Percentiles rank a stretch among this genome's conserved stretches.
phyloP scores from a whole-genome alignment of 2,888 invertebrate species.

The Spisula solida region DNA sequence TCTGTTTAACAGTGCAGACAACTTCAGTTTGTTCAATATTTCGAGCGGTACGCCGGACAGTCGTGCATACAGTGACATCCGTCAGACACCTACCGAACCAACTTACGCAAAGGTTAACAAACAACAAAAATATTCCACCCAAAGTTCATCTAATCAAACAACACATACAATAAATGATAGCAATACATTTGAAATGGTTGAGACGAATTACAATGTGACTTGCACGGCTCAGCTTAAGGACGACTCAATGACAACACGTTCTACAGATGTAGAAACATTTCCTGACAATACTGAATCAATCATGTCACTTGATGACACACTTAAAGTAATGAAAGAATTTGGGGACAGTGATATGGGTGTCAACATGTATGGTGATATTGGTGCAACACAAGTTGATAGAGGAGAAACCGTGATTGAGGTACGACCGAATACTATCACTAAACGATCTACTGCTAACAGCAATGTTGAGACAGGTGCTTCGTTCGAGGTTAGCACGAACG shows the following conservation, averaged over 20 bases:
- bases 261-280: background rate
- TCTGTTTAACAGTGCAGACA: conserved; percentile 27
- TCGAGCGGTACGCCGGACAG: conserved; percentile 33
- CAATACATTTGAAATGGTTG: conserved; percentile 20
- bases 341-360: conserved; percentile 23
- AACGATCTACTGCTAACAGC: background rate
- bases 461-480: background rate
- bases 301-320: conserved; percentile 51
- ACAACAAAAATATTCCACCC: conserved; percentile 21
- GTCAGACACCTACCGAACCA: background rate
- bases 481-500: background rate
- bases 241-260: background rate
- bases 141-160: background rate
- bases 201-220: conserved; percentile 49
- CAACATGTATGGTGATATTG: too few species aligned
- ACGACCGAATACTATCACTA: conserved; percentile 35
- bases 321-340: conserved; percentile 48
- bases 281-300: conserved; percentile 8
- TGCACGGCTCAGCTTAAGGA: conserved; percentile 57
- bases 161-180: background rate
- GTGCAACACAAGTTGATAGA: conserved; percentile 48
- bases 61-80: conserved; percentile 15
- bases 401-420: conserved; percentile 49
- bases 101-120: conserved; percentile 61
- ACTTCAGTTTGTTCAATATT: conserved; percentile 12